A percentile compares a stretch with the other conserved stretches of the same genome.
Conservation (phyloP, 2,888 invertebrate genomes). For the Trimorus sp. region DNA sequence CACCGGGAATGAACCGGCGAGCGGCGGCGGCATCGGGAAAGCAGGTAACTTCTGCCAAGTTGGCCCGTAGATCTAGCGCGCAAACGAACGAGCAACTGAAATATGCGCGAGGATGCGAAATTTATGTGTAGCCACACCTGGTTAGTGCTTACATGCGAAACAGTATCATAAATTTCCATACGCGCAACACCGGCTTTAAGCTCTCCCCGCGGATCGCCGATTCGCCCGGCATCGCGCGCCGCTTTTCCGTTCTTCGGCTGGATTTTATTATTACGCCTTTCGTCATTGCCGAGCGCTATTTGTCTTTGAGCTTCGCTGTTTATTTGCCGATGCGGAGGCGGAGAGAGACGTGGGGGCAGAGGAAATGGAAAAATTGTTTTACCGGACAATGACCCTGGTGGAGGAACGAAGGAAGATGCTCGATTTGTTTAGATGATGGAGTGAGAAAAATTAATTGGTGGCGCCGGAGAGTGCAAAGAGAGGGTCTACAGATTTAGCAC, state of each 20-base stretch:
- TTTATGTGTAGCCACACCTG: constrained; percentile 81
- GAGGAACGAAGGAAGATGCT: too few species aligned
- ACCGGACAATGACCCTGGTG: too few species aligned
- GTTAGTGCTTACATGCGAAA: constrained; percentile 81
- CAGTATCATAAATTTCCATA: constrained; percentile 81
- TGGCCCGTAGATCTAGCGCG: constrained; percentile 71
- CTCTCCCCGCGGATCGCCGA: constrained; percentile 74
- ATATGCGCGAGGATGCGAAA: constrained; percentile 80
- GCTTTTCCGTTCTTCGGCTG: constrained; percentile 39
- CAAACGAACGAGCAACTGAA: constrained; percentile 76
- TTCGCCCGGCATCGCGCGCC: constrained; percentile 42
- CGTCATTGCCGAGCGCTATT: constrained; percentile 17
- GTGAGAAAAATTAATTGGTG: too few species aligned
- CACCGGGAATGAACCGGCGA: constrained; percentile 45
- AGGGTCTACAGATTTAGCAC: too few species aligned
- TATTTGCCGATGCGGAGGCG: neutral
- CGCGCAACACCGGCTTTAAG: constrained; percentile 74
- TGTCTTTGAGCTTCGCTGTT: constrained; percentile 6
- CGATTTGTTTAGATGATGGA: too few species aligned
- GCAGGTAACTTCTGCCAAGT: constrained; percentile 78
- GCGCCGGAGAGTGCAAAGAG: too few species aligned
- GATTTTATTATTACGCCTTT: constrained; percentile 45
- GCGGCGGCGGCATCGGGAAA: constrained; percentile 52
- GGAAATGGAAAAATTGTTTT: too few species aligned
- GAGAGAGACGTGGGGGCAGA: too few species aligned